Evolutionary conservation across 2,797 vertebrate genomes (phyloP).

Genomic region (Todus mexicanus): DNA sequence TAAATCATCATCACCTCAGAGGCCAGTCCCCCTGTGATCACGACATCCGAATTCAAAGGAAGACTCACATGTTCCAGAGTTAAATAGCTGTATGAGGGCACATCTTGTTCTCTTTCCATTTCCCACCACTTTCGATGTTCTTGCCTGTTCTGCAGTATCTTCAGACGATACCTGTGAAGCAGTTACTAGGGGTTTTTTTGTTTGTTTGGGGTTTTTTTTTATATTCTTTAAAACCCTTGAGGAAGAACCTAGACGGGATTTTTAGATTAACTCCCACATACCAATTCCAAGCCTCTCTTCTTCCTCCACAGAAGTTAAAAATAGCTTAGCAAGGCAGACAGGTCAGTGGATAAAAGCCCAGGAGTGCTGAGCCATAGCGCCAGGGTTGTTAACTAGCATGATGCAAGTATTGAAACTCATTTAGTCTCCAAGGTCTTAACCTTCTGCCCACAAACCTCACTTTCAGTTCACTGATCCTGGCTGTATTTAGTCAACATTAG

Average conservation of each 20-base stretch:
- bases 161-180: not conserved
- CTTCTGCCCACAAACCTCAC: not conserved
- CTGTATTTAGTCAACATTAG: not conserved
- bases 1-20: slow-evolving; percentile 24
- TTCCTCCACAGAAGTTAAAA: not conserved
- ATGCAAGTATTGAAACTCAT: not conserved
- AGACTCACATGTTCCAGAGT: not conserved
- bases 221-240: not conserved
- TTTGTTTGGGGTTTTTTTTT: fast-evolving
- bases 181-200: not conserved
- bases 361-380: not conserved
- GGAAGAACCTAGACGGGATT: not conserved
- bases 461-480: not conserved
- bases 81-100: not conserved
- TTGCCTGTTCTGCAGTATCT: not conserved
- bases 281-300: not conserved
- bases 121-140: not conserved
- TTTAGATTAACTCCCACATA: not conserved
- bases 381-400: not conserved
- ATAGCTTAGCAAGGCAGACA: not conserved
- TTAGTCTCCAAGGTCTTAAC: not conserved
- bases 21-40: not conserved
- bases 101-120: not conserved
- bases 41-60: not conserved
- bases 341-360: not conserved